phyloP scores from a whole-genome alignment of 2,888 invertebrate species.

The Apamea monoglypha region DNA sequence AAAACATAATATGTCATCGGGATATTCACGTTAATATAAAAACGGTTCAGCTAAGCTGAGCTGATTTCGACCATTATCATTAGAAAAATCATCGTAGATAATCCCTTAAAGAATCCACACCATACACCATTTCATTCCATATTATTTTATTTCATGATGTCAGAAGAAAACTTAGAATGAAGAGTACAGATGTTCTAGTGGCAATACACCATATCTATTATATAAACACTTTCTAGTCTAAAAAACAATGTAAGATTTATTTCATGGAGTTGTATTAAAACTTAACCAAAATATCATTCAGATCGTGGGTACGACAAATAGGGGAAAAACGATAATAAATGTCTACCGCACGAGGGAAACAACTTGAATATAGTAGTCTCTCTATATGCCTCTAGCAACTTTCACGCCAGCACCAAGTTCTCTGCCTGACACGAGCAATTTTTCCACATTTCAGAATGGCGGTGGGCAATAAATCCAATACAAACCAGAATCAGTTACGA shows the following conservation, averaged over 20 bases:
- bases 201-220: background rate
- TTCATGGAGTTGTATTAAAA: background rate
- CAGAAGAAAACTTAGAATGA: background rate
- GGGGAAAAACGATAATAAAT: background rate
- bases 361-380: background rate
- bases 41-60: background rate
- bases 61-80: background rate
- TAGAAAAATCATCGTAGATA: background rate
- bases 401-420: background rate
- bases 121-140: background rate
- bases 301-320: background rate
- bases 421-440: constrained; percentile 46
- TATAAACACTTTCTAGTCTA: background rate
- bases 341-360: background rate
- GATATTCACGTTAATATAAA: background rate
- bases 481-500: constrained; percentile 90
- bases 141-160: background rate
- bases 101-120: background rate
- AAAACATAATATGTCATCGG: background rate
- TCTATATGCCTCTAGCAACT: background rate
- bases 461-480: constrained; percentile 87
- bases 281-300: background rate
- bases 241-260: background rate
- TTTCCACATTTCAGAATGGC: constrained; percentile 86
- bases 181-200: background rate